Evolutionary conservation across 1,140 invertebrate species (phyloP).

Genomic region (Contarinia nasturtii): DNA sequence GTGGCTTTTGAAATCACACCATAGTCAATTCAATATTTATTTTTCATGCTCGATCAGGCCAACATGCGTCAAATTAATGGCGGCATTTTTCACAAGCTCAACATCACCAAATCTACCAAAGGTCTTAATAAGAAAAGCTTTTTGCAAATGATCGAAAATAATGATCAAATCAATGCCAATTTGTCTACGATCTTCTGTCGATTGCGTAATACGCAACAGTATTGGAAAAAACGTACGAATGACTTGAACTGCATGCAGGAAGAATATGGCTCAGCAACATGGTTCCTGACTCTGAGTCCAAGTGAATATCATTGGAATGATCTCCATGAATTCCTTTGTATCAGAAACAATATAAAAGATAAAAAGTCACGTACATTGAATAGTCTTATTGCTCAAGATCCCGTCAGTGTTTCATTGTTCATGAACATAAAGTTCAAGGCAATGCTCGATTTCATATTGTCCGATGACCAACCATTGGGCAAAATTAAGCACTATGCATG

Average conservation of each 20-base stretch:
- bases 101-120: too few species aligned
- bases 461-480: conserved; percentile 11
- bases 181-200: neutral
- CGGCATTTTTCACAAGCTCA: neutral
- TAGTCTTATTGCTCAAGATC: conserved; percentile 14
- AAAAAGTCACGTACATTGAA: neutral
- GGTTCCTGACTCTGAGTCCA: conserved; percentile 22
- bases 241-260: neutral
- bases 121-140: too few species aligned
- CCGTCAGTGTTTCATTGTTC: conserved; percentile 13
- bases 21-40: neutral
- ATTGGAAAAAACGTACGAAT: neutral
- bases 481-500: conserved; percentile 14
- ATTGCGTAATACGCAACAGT: neutral
- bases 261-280: conserved; percentile 19
- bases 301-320: conserved; percentile 18
- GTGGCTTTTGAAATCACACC: neutral
- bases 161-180: neutral
- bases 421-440: conserved; percentile 17
- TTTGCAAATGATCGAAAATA: neutral
- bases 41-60: neutral
- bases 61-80: neutral
- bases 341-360: conserved; percentile 5
- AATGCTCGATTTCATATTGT: conserved; percentile 17
- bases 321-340: conserved; percentile 15